Conservation (phyloP, 2,113 vertebrate species). For the Grammomys surdaster region DNA sequence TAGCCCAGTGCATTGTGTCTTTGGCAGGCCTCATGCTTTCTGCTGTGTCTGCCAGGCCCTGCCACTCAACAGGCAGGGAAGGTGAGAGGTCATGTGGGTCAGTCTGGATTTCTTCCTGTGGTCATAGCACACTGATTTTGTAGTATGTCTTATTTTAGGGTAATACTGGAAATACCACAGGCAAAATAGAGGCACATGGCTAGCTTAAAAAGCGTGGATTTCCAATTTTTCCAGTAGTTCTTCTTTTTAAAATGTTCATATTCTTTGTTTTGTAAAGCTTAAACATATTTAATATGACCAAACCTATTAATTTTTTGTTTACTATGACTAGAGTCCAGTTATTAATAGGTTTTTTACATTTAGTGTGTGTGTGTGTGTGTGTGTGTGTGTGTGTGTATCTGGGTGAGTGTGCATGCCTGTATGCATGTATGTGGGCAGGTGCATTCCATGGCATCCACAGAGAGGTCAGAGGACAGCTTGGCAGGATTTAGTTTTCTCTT, state of each 20-base stretch:
- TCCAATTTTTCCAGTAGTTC: neutral
- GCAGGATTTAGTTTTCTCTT: neutral
- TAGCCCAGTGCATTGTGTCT: neutral
- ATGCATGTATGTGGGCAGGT: neutral
- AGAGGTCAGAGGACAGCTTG: neutral
- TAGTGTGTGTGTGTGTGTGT: neutral
- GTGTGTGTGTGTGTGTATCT: neutral
- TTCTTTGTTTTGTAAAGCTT: constrained; percentile 7
- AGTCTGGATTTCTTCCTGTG: constrained; percentile 23
- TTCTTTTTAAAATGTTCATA: constrained; percentile 31
- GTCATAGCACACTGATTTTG: constrained; percentile 14
- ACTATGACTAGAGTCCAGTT: neutral
- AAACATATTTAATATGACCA: neutral
- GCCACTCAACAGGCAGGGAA: neutral
- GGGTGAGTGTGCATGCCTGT: neutral
- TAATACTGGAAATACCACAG: constrained; percentile 33
- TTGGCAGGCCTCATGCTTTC: neutral
- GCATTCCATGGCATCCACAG: neutral
- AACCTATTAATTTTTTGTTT: neutral
- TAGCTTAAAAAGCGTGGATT: constrained; percentile 10
- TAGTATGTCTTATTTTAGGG: constrained; percentile 38
- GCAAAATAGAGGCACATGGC: constrained; percentile 13
- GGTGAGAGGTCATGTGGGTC: neutral
- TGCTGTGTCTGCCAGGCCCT: neutral
- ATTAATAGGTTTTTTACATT: neutral